Conservation (phyloP, 2,113 vertebrate species). For the Mastomys natalensis region DNA sequence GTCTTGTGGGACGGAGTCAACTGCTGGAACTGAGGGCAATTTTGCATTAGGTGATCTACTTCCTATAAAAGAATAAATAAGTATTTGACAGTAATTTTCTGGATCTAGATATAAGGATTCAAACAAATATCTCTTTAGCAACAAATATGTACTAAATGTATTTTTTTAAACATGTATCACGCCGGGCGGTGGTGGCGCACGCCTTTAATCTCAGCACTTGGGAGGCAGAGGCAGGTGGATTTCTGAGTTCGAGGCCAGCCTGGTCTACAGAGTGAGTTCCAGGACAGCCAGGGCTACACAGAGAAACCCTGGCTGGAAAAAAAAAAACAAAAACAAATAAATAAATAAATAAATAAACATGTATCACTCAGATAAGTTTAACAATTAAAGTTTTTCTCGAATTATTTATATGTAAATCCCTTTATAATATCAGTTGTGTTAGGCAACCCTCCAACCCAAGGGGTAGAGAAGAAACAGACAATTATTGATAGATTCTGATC, state of each 20-base stretch:
- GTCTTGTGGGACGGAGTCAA: slow-evolving; percentile 94
- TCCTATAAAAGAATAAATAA: slow-evolving; percentile 83
- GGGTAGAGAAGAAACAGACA: neutral
- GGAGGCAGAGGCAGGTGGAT: too few species aligned
- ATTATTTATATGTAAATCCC: slow-evolving; percentile 40
- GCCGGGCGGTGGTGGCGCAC: too few species aligned
- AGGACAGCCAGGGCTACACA: too few species aligned
- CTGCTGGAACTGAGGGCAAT: slow-evolving; percentile 95
- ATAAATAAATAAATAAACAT: too few species aligned
- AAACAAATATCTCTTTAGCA: slow-evolving; percentile 50
- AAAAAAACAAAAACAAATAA: too few species aligned
- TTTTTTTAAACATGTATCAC: slow-evolving; percentile 29
- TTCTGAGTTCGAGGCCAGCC: too few species aligned
- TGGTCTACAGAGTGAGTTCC: too few species aligned
- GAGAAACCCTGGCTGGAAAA: too few species aligned
- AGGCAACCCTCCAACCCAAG: neutral
- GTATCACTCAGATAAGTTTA: neutral
- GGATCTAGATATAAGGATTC: slow-evolving; percentile 27
- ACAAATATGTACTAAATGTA: slow-evolving; percentile 3
- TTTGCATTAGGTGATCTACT: slow-evolving; percentile 92
- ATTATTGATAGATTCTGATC: slow-evolving; percentile 2
- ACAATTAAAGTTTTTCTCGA: neutral
- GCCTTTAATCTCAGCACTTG: too few species aligned
- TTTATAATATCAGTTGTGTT: neutral
- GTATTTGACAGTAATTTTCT: slow-evolving; percentile 9